A percentile compares a stretch with the other conserved stretches of the same genome.
These are phyloP conservation scores for Trachelus stipa DNA, from an alignment of 2,888 invertebrate species.

Conservation along the genomic window DNA sequence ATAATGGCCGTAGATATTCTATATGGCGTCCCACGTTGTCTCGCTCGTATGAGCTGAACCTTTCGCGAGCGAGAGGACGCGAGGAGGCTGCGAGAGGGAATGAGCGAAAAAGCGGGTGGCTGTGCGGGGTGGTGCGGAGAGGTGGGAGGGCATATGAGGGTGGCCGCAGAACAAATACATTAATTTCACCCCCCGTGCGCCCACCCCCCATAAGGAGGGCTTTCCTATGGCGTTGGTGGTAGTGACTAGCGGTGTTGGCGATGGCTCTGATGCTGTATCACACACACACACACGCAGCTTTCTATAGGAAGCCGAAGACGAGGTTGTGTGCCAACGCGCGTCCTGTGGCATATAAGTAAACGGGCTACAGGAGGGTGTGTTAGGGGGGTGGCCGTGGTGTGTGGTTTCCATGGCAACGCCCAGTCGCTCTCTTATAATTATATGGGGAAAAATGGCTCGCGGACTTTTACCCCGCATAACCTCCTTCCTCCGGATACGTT, in stretches of 20 bases:
- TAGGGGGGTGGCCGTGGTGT: conserved; percentile 50
- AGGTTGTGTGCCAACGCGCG: conserved; percentile 48
- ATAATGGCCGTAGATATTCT: conserved; percentile 37
- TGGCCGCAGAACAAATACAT: conserved; percentile 65
- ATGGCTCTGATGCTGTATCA: conserved; percentile 10
- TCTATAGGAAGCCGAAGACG: no score
- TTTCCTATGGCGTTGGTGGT: no score
- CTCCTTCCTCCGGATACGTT: conserved; percentile 31
- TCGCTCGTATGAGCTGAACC: conserved; percentile 36
- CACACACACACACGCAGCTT: conserved; percentile 33
- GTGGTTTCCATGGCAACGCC: conserved; percentile 63
- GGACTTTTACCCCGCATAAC: conserved; percentile 63
- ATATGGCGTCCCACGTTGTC: conserved; percentile 37
- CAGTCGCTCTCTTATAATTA: conserved; percentile 66
- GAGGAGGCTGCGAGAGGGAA: background rate
- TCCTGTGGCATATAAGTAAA: conserved; percentile 62
- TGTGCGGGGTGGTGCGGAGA: conserved; percentile 31
- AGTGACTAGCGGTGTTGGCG: no score
- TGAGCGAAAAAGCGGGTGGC: conserved; percentile 40
- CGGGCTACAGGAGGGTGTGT: conserved; percentile 49
- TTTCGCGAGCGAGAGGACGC: conserved; percentile 4
- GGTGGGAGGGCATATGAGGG: conserved; percentile 55
- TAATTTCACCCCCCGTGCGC: conserved; percentile 57
- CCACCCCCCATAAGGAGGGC: conserved; percentile 13
- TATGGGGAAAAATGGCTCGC: conserved; percentile 66